These are phyloP conservation scores for Orcinus orca DNA, from an alignment of 2,113 vertebrate species.

Conservation along the genomic window DNA sequence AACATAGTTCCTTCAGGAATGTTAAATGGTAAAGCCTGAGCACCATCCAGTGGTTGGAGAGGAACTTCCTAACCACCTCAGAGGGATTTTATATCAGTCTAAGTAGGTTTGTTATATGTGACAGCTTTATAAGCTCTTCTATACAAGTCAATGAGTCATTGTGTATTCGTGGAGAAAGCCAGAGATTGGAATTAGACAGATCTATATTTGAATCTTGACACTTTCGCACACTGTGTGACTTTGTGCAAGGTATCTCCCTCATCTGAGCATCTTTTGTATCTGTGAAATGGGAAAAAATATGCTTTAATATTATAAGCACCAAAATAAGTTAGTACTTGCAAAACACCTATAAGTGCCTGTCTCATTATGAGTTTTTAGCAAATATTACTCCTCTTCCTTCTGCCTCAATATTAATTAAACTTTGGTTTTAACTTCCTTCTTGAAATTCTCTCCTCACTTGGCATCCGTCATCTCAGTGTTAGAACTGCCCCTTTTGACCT, in stretches of 20 bases:
- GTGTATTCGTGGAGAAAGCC: not conserved
- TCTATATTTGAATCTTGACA: not conserved
- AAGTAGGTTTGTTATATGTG: not conserved
- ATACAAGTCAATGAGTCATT: not conserved
- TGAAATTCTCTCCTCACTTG: not conserved
- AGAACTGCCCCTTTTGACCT: not conserved
- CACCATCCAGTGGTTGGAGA: not conserved
- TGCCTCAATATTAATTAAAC: not conserved
- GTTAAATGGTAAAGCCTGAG: not conserved
- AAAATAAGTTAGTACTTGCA: not conserved
- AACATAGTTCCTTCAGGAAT: not conserved
- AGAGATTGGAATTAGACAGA: not conserved
- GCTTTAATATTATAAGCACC: not conserved
- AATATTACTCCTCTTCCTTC: not conserved
- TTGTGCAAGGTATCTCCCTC: not conserved
- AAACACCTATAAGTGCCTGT: not conserved
- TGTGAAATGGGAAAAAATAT: not conserved
- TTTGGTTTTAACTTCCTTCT: not conserved
- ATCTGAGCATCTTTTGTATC: not conserved
- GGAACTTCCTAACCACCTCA: not conserved
- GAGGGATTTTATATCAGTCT: not conserved
- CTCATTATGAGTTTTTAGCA: not conserved
- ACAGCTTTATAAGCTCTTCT: not conserved
- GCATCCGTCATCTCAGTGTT: not conserved
- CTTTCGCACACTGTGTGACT: not conserved